Evolutionary conservation across 2,113 vertebrate species (phyloP), one percentile per base, ranked within the genome.

Genomic region (Chlorocebus sabaeus): DNA sequence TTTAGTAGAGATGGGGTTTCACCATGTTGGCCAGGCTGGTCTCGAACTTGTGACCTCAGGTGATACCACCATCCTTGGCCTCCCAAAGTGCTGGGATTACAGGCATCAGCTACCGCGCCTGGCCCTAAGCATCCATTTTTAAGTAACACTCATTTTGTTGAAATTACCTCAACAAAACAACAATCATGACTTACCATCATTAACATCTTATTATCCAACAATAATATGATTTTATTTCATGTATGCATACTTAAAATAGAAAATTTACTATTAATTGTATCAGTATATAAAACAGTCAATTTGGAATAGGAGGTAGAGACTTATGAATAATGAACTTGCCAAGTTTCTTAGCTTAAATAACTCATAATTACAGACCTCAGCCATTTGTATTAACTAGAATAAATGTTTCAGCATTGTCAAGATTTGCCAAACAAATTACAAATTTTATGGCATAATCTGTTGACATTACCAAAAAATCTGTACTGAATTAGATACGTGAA

Each of bases 341-440:
- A 89, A 93, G 73, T 96, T 82, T 81, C 86, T 83, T 86, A 75
- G 75, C 45, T 96, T 91, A 96, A 82, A 92, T 82, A 89, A 68
- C 16, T 45, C 52, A 35, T 81, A 90, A 93, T 95, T 85, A 68
- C 14, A 93, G 52, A 90, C 7, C 32, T 61, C 40, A 90, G 45
- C 23, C 67, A 89, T 93, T 97, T 96, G 75, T 94, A 30, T 88
- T 92, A 91, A 79, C 38, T 6, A 96, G 57, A 95, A 95, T 89
- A 98, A 98, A 90, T 85, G 32, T 82, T 25, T 95, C 6, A 83
- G 40, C 45, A 6, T 55, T 52, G 14, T 68, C 96, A 97, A 38
- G 92, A 87, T 72, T 93, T 10, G 0, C 52, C 38, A 89, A 83
- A 96, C 6, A 43, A 92, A 22, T 88, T 96, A 82, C 23, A 80